Conservation (phyloP, 2,113 vertebrate genomes). For the Garra rufa region DNA sequence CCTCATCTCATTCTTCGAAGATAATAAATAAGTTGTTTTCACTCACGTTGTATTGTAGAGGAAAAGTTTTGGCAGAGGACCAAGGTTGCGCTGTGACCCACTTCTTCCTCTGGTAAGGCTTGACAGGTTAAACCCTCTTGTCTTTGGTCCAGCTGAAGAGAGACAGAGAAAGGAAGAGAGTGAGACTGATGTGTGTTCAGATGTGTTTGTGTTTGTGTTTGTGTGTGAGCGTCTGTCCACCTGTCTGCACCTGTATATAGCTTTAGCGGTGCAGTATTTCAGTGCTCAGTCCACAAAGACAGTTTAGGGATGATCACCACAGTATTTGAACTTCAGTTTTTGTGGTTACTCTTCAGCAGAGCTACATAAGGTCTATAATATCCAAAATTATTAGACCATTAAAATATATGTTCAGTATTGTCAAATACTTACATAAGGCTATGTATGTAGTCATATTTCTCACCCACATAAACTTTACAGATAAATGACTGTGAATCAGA, state of each 20-base stretch:
- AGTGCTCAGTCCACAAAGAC: conserved; percentile 81
- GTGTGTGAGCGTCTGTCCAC: neutral
- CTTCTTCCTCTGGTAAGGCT: conserved; percentile 87
- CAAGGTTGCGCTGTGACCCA: conserved; percentile 91
- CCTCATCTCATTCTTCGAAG: too few relatives aligned
- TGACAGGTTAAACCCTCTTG: conserved; percentile 86
- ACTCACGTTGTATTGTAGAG: conserved; percentile 89
- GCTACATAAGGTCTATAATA: too few relatives aligned
- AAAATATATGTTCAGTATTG: too few relatives aligned
- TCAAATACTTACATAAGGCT: too few relatives aligned
- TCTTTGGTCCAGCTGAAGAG: conserved; percentile 91
- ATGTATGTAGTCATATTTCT: too few relatives aligned
- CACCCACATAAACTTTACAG: too few relatives aligned
- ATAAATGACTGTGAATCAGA: too few relatives aligned
- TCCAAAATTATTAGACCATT: too few relatives aligned
- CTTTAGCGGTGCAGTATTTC: conserved; percentile 92
- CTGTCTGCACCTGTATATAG: conserved; percentile 83
- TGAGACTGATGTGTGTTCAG: neutral
- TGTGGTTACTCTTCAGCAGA: too few relatives aligned
- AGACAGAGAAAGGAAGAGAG: neutral
- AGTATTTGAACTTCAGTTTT: too few relatives aligned
- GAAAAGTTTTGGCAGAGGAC: conserved; percentile 87
- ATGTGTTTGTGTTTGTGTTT: neutral
- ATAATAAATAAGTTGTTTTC: neutral
- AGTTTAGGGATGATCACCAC: neutral